Base-by-base conservation (phyloP, 2,113 vertebrate species). In the Lagopus leucura region DNA sequence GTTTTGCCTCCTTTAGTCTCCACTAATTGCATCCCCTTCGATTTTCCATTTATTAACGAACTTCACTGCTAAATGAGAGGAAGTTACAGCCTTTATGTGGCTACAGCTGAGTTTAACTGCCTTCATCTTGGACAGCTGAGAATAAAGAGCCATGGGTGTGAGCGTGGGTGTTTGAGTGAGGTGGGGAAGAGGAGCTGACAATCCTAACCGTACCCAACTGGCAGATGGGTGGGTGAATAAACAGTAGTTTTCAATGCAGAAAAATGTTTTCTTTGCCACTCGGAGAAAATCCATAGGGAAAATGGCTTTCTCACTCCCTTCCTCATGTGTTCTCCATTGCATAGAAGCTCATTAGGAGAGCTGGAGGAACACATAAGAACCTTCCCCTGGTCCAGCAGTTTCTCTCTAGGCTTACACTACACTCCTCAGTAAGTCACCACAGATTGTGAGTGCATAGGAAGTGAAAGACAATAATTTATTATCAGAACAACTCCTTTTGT, bases 121-220 rank as follows among this genome's bases (percentile, higher is more conserved):
- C 79, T 43, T 14, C 58, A 25, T 69, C 81, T 47, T 66, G 67
- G 73, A 78, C 27, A 74, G 12, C 43, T 34, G 38, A 69, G 61
- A 19, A 28, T 11, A 27, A 24, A 40, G 48, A 47, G 43, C 8
- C 27, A 27, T 4, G 14, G 45, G 7, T 54, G 57, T n/a, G 43
- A 45, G 12, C 24, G 12, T 50, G 38, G 28, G 36, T 47, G 36
- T 47, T 36, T 34, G 19, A 32, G 28, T 42, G 20, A 40, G 43
- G 15, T 6, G 17, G 34, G 25, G 54, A 73, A 54, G 27, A 57
- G 52, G 77, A 66, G 7, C 1, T 64, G 47, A 30, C 61, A 65
- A 2, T 12, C 3, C 54, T 5, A 10, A 11, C 43, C 30, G 1
- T 32, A 43, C 54, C 30, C 25, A 20, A 2, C 52, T 1, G 22